Evolutionary conservation across 2,888 invertebrate genomes (phyloP).

Genomic region (Euspilapteryx auroguttella): DNA sequence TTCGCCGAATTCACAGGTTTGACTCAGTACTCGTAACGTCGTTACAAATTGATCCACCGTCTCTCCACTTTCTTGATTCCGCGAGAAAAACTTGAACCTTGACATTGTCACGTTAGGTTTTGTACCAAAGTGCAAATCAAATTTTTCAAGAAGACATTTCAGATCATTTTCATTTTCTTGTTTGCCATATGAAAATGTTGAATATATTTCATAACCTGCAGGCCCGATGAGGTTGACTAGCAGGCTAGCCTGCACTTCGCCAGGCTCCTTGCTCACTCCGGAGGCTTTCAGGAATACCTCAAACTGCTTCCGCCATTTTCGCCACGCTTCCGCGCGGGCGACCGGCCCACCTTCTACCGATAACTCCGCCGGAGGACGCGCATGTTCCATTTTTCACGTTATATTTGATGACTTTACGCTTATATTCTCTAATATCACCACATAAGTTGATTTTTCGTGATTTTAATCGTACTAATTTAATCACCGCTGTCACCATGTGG

Average conservation of each 20-base stretch:
- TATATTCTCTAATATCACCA: background rate
- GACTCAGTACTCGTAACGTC: constrained; percentile 5
- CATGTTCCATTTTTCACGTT: constrained; percentile 4
- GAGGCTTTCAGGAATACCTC: constrained; percentile 8
- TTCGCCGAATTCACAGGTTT: background rate
- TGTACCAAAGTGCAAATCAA: constrained; percentile 6
- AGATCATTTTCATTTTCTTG: constrained; percentile 6
- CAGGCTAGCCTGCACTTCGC: constrained; percentile 8
- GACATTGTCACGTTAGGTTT: constrained; percentile 6
- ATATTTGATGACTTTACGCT: background rate
- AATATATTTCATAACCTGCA: constrained; percentile 5
- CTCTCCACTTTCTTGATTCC: constrained; percentile 6
- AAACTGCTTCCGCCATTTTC: constrained; percentile 5
- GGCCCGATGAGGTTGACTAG: constrained; percentile 11
- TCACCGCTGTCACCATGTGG: constrained; percentile 2
- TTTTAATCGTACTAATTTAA: background rate
- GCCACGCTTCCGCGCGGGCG: constrained; percentile 6
- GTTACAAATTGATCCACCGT: constrained; percentile 8
- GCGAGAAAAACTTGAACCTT: constrained; percentile 8
- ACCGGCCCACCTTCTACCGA: constrained; percentile 4
- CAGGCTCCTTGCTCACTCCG: constrained; percentile 9
- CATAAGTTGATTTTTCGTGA: background rate
- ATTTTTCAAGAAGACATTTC: constrained; percentile 5
- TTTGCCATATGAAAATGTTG: background rate
- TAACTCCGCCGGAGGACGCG: constrained; percentile 5